Percentiles rank a stretch among this genome's conserved stretches.
phyloP scores from a whole-genome alignment of 1,140 invertebrate genomes.

The Drosophila takahashii region DNA sequence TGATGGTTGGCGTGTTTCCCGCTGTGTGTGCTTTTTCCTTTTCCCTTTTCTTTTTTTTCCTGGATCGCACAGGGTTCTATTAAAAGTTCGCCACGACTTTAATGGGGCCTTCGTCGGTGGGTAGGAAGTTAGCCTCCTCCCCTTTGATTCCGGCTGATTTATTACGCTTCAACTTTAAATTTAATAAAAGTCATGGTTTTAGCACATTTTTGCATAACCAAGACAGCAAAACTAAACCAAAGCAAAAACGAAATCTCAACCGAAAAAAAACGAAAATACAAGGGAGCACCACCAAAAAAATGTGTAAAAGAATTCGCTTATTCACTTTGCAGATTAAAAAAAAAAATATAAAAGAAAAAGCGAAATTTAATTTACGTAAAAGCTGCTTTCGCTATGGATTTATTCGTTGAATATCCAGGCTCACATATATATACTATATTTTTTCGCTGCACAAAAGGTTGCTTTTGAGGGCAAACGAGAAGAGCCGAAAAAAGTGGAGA shows the following conservation, averaged over 20 bases:
- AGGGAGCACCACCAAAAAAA: slow-evolving; percentile 5
- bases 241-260: slow-evolving; percentile 33
- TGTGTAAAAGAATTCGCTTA: slow-evolving; percentile 65
- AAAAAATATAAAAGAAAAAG: slow-evolving; percentile 53
- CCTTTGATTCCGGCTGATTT: slow-evolving; percentile 83
- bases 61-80: slow-evolving; percentile 40
- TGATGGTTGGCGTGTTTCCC: slow-evolving; percentile 84
- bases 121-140: slow-evolving; percentile 35
- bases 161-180: slow-evolving; percentile 79
- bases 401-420: slow-evolving; percentile 49
- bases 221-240: slow-evolving; percentile 42
- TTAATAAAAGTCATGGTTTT: slow-evolving; percentile 80
- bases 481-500: slow-evolving; percentile 29
- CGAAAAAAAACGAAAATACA: slow-evolving; percentile 15
- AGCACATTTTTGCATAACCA: slow-evolving; percentile 60
- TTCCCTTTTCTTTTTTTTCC: slow-evolving; percentile 3
- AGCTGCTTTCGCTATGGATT: slow-evolving; percentile 72
- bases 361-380: slow-evolving; percentile 82
- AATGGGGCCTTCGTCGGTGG: slow-evolving; percentile 15
- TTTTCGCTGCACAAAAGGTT: slow-evolving; percentile 67
- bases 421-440: slow-evolving; percentile 39
- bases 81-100: slow-evolving; percentile 58
- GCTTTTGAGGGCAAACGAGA: slow-evolving; percentile 59
- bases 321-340: slow-evolving; percentile 81
- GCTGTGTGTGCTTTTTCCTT: slow-evolving; percentile 41